Base-by-base conservation (phyloP, 2,797 vertebrate species). In the Coilia nasus region DNA sequence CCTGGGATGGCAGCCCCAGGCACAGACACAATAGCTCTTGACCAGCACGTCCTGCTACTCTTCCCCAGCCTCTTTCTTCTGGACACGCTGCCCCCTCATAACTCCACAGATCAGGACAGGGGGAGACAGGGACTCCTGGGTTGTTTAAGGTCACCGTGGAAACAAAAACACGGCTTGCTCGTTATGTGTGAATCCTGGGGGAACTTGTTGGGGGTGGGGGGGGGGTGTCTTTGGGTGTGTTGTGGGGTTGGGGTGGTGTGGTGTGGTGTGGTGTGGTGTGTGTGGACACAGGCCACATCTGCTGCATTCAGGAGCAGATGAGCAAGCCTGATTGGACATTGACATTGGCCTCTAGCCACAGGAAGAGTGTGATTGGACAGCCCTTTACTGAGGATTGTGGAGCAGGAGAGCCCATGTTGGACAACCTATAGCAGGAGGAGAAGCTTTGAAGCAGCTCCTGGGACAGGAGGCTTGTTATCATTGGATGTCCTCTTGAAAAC, bases 221-320 rank as follows among this genome's bases (percentile, higher is more conserved):
- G 28, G 3, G 71, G 71, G 35, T 21, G 2, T 1, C 1, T 78
- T 41, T 54, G 71, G 71, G 35, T 21, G 2, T 1, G 6, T 78
- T 41, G 50, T 2, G 28, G 28, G 15, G 31, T 11, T 6, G 64
- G 12, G 12, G 3, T 12, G 28, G 31, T 1, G 67, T 12, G 14
- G 25, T 4, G 46, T 47, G 46, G 3, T 47, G 2, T 10, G 71
- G 71, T 31, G 71, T 17, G 1, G 0, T 1, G 6, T 41, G 19
- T 78, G 71, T 78, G 71, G 35, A 78, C 71, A 78, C 71, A 78
- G 71, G 35, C 71, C 71, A 44, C 71, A 78, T 78, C 35, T 78
- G 71, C 71, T 44, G 44, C 71, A 78, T 78, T 17, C 71, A 78
- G 35, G 71, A 78, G 31, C 17, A 78, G 35, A 78, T 78, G 71